phyloP scores from a whole-genome alignment of 2,888 invertebrate genomes.

The Entomobrya multifasciata region DNA sequence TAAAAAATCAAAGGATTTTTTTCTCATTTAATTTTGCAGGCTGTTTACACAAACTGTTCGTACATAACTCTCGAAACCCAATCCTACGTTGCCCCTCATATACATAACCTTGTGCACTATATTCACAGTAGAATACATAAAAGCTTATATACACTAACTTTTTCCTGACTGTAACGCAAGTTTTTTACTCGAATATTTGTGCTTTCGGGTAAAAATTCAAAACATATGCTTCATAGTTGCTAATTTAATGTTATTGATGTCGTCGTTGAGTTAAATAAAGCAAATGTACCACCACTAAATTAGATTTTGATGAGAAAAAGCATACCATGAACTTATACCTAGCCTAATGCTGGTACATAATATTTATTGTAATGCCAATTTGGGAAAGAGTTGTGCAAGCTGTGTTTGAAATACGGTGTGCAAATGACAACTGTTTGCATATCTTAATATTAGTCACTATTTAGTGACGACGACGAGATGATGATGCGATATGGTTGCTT shows the following conservation, averaged over 20 bases:
- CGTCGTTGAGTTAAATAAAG: not conserved
- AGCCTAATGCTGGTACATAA: not conserved
- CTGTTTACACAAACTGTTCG: too few relatives aligned
- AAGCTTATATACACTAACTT: too few relatives aligned
- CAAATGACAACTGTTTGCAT: not conserved
- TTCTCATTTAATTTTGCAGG: too few relatives aligned
- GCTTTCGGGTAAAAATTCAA: too few relatives aligned
- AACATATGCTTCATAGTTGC: not conserved
- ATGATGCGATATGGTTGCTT: not conserved
- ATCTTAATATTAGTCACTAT: too few relatives aligned
- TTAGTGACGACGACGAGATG: not conserved
- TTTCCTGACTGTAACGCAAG: not conserved
- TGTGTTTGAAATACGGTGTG: not conserved
- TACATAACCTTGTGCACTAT: too few relatives aligned
- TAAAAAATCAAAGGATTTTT: too few relatives aligned
- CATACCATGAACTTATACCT: not conserved
- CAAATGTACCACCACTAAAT: not conserved
- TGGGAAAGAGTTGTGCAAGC: not conserved
- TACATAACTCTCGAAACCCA: too few relatives aligned
- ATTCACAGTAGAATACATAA: too few relatives aligned
- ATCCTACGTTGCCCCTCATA: too few relatives aligned
- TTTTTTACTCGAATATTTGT: not conserved
- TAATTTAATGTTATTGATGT: conserved; percentile 4
- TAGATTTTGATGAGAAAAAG: not conserved
- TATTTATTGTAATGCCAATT: not conserved